Evolutionary conservation across 92 coral and sea anemone genomes (phyloP).

Genomic region (Zoanthus solanderi): DNA sequence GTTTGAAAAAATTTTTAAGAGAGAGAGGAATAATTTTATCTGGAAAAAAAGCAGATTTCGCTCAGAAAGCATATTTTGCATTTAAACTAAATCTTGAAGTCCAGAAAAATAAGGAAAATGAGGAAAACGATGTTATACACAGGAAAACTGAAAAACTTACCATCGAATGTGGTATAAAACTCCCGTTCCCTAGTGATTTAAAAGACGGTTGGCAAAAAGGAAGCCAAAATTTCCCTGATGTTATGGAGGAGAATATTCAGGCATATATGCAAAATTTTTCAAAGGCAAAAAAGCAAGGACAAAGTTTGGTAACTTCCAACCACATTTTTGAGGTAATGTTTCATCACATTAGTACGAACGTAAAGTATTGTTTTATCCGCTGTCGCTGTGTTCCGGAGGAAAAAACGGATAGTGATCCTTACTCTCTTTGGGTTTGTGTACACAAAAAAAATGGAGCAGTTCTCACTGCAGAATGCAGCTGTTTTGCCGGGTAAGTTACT

Average conservation of each 20-base stretch:
- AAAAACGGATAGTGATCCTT: not conserved
- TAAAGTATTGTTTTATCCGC: not conserved
- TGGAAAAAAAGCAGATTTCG: not conserved
- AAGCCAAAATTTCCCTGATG: not conserved
- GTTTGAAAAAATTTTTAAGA: no score
- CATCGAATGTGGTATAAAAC: slow-evolving; percentile 44
- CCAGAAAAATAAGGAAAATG: not conserved
- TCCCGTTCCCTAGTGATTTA: slow-evolving; percentile 40
- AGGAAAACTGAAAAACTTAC: slow-evolving; percentile 29
- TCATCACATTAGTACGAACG: not conserved
- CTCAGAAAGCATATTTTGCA: not conserved
- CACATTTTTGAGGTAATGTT: not conserved
- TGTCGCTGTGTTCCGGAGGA: not conserved
- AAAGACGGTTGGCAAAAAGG: not conserved
- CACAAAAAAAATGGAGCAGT: not conserved
- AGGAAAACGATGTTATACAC: slow-evolving; percentile 29
- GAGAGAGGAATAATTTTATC: not conserved
- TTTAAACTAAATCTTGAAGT: not conserved
- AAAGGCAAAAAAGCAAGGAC: not conserved
- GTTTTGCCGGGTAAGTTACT: not conserved
- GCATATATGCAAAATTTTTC: not conserved
- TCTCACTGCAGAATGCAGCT: not conserved
- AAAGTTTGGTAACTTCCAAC: not conserved
- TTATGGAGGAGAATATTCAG: not conserved
- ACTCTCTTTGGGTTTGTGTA: not conserved